A percentile compares a stretch with the other conserved stretches of the same genome.
Conservation (phyloP, 2,888 invertebrate genomes). For the Cryptus armator region DNA sequence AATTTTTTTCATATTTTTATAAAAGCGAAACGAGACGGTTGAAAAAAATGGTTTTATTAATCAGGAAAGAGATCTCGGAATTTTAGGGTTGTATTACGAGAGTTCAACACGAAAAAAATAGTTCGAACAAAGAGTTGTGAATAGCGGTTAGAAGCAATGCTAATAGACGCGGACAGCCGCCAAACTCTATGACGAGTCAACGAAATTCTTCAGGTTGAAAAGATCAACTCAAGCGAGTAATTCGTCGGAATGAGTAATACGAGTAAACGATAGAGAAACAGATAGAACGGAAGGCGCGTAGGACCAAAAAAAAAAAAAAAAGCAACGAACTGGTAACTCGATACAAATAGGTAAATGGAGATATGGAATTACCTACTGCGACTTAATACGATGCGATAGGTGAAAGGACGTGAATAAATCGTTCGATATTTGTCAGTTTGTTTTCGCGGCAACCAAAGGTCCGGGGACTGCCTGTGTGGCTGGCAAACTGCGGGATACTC, state of each 20-base stretch:
- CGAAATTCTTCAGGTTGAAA: conserved; percentile 51
- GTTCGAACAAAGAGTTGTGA: not conserved
- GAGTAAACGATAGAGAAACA: conserved; percentile 21
- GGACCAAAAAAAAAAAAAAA: conserved; percentile 30
- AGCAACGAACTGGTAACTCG: conserved; percentile 73
- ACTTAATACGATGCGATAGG: conserved; percentile 80
- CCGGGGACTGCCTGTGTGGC: not conserved
- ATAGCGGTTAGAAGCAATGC: not conserved
- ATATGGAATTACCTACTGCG: conserved; percentile 79
- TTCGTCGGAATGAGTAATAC: conserved; percentile 73
- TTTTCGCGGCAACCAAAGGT: conserved; percentile 33
- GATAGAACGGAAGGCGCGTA: not conserved
- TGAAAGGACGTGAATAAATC: conserved; percentile 76
- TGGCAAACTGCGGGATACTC: not conserved
- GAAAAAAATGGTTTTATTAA: no score
- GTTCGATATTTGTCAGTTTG: conserved; percentile 73
- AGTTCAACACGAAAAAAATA: not conserved
- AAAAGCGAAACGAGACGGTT: no score
- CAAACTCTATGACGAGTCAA: conserved; percentile 33
- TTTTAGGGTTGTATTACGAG: not conserved
- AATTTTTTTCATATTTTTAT: no score
- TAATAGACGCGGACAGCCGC: conserved; percentile 29
- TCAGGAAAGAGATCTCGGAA: not conserved
- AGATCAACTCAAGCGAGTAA: conserved; percentile 73
- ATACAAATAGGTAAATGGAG: conserved; percentile 77